Percentiles rank a stretch among this genome's conserved stretches.
These are phyloP conservation scores for Bombus breviceps DNA, from an alignment of 1,140 invertebrate genomes.

Conservation along the genomic window DNA sequence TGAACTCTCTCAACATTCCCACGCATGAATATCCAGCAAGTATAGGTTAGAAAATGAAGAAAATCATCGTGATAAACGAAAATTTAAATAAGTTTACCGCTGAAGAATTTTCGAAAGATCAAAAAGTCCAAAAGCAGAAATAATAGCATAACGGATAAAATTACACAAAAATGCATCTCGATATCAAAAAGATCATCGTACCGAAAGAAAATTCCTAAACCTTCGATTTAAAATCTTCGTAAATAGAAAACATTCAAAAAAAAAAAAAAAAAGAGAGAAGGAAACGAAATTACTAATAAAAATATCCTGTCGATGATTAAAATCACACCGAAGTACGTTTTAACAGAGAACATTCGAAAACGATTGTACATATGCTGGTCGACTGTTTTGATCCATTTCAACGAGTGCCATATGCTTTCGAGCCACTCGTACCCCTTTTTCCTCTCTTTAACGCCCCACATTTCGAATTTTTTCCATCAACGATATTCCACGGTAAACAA, in stretches of 20 bases:
- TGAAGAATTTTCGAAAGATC: no score
- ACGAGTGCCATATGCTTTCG: not conserved
- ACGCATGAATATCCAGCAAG: no score
- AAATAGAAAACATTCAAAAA: not conserved
- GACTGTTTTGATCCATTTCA: not conserved
- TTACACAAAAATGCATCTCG: no score
- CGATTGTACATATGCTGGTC: not conserved
- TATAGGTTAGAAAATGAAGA: not conserved
- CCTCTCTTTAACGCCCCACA: not conserved
- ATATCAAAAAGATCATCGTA: no score
- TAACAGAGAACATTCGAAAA: not conserved
- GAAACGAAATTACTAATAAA: no score
- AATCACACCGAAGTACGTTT: not conserved
- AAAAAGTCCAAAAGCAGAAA: no score
- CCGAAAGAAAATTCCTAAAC: no score
- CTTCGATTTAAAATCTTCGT: no score
- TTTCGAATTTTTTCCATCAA: not conserved
- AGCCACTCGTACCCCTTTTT: conserved; percentile 1
- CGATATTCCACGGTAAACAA: conserved; percentile 20
- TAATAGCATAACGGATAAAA: no score
- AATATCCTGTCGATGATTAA: not conserved
- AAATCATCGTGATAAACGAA: not conserved
- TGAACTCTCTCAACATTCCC: not conserved
- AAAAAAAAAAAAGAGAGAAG: not conserved
- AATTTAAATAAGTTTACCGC: not conserved